Base-by-base conservation (phyloP, 2,888 invertebrate species). In the Euspilapteryx auroguttella region DNA sequence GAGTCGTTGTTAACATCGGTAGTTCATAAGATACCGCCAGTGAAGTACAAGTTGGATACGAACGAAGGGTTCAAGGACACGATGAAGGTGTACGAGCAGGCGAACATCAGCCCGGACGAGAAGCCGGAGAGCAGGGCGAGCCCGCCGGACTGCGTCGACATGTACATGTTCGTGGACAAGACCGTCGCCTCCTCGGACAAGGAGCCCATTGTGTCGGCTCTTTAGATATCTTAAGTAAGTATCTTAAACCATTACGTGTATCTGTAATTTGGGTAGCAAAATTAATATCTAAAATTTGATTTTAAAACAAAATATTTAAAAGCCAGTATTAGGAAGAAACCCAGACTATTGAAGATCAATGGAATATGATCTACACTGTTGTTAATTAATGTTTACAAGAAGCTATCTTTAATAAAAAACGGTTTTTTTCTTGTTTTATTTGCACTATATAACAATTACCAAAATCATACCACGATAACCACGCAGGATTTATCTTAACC, bases 131-230 rank as follows among this genome's bases (percentile, higher is more conserved):
- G 49, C 27, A 61, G 61, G 27, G 55, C 58, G 27, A 73, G 68
- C 53, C 71, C 64, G 27, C 59, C 69, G 61, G 68, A 69, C 59
- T 63, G 65, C 35, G 55, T 73, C 40, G 68, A 68, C 46, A 69
- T 75, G 73, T 71, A 68, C 39, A 69, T 71, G 71, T 65, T 71
- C 49, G 65, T 56, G 42, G 73, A 75, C 53, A 71, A 73, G 44
- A 49, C 69, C 42, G 49, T 62, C 32, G 49, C 47, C 34, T 49
- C 55, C 17, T 66, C 69, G 28, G 71, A 73, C 48, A 75, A 63
- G 49, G 66, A 66, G 37, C 73, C 69, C 7, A 69, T 73, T 37
- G 73, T 75, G 24, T 75, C 73, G 30, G 66, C 65, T 30, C 49
- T 75, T 45, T 73, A 68, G 48, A 39, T 44, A 36, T 20, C 24